Conservation (phyloP, 2,797 vertebrate genomes). For the Halcyon leucocephala region DNA sequence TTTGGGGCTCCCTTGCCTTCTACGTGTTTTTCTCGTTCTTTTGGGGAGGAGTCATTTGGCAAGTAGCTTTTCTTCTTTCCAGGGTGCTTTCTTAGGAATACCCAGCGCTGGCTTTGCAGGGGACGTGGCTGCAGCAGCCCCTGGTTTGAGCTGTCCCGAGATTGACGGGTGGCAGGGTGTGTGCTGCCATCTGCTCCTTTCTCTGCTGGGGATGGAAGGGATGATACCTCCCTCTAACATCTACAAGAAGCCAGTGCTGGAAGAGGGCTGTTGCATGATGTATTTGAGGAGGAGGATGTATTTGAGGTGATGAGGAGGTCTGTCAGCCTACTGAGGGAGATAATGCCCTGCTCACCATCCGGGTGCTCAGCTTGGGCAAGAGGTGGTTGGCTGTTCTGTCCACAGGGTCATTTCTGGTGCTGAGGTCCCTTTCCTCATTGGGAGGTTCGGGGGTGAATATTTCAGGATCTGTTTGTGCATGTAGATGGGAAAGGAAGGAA, state of each 20-base stretch:
- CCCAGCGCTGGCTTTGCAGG: fast-evolving
- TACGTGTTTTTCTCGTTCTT: conserved; percentile 98
- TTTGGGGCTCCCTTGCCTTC: conserved; percentile 97
- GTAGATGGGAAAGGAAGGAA: background rate
- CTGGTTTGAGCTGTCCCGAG: fast-evolving
- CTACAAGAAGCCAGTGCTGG: background rate
- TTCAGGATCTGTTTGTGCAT: background rate
- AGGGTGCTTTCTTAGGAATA: fast-evolving
- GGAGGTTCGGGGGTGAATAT: background rate
- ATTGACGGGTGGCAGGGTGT: background rate
- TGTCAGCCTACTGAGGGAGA: background rate
- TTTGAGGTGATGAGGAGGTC: background rate
- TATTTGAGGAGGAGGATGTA: background rate
- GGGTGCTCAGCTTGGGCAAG: background rate
- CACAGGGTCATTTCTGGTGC: background rate
- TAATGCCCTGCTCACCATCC: fast-evolving
- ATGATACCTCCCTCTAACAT: fast-evolving
- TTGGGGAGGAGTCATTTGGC: conserved; percentile 99
- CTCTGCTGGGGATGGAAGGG: background rate
- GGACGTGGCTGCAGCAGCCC: fast-evolving
- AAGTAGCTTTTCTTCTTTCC: conserved; percentile 45
- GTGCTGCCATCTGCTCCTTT: background rate
- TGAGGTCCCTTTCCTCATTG: background rate
- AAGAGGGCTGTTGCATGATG: background rate
- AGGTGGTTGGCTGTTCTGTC: background rate